Conservation (phyloP, 2,888 invertebrate genomes). For the Dolomedes plantarius region DNA sequence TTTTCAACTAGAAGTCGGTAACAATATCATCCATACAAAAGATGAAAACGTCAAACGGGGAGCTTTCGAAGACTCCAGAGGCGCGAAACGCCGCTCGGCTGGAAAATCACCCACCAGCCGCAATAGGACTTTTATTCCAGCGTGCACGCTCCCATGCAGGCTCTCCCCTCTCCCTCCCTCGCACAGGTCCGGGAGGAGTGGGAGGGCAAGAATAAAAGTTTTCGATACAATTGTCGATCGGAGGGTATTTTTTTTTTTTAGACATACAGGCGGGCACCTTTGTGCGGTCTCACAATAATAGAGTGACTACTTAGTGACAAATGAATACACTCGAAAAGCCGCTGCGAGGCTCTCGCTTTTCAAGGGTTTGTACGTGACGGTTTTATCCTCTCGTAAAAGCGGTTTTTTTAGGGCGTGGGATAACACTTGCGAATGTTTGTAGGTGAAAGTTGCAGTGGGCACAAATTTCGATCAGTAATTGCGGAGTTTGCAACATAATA, state of each 20-base stretch:
- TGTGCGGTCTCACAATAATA: conserved; percentile 40
- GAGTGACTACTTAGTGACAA: conserved; percentile 63
- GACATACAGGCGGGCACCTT: background rate
- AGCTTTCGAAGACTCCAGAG: background rate
- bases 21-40: background rate
- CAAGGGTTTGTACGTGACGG: background rate
- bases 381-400: background rate
- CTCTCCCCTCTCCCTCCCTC: background rate
- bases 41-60: background rate
- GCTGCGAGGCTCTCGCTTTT: conserved; percentile 15
- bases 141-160: background rate
- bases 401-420: conserved; percentile 13
- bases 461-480: background rate
- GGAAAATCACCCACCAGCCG: conserved; percentile 58
- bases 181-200: background rate
- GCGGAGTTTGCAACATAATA: no score
- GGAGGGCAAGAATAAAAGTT: conserved; percentile 46
- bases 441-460: background rate
- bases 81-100: conserved; percentile 34
- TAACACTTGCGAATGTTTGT: background rate
- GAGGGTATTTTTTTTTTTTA: conserved; percentile 34
- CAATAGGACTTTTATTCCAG: conserved; percentile 27
- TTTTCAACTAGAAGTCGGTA: background rate
- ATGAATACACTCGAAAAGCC: conserved; percentile 34
- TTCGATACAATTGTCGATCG: conserved; percentile 59